Evolutionary conservation across 2,888 invertebrate species (phyloP).

Genomic region (Acronicta alni): DNA sequence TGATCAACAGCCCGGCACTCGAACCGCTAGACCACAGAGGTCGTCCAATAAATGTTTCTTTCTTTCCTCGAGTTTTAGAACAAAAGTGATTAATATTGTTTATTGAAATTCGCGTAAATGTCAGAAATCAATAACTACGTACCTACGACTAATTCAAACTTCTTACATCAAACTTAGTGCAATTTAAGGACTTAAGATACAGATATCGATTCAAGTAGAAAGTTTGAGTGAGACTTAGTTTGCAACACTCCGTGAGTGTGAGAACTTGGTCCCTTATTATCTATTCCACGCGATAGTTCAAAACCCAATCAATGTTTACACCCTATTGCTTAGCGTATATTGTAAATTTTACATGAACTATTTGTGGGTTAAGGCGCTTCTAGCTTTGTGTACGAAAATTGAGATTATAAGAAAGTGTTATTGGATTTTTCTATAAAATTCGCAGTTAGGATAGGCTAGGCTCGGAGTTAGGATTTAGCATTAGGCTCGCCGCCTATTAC

Average conservation of each 20-base stretch:
- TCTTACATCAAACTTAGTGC: conserved; percentile 42
- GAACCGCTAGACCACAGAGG: no score
- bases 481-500: no score
- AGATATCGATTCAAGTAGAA: conserved; percentile 42
- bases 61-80: no score
- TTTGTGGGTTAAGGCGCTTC: background rate
- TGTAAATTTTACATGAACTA: conserved; percentile 25
- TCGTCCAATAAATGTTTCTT: no score
- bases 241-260: conserved; percentile 38
- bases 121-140: no score
- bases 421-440: no score
- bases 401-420: background rate
- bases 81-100: no score
- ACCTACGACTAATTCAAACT: conserved; percentile 25
- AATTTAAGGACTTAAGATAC: conserved; percentile 30
- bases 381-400: background rate
- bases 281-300: conserved; percentile 61
- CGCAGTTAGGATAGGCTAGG: no score
- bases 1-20: no score
- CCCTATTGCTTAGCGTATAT: conserved; percentile 13
- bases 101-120: no score
- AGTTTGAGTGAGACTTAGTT: conserved; percentile 42
- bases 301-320: conserved; percentile 68
- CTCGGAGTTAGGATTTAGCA: no score
- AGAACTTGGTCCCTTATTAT: conserved; percentile 61